A percentile compares a stretch with the other conserved stretches of the same genome.
Conservation (phyloP, 2,888 invertebrate genomes). For the Congeria kusceri region DNA sequence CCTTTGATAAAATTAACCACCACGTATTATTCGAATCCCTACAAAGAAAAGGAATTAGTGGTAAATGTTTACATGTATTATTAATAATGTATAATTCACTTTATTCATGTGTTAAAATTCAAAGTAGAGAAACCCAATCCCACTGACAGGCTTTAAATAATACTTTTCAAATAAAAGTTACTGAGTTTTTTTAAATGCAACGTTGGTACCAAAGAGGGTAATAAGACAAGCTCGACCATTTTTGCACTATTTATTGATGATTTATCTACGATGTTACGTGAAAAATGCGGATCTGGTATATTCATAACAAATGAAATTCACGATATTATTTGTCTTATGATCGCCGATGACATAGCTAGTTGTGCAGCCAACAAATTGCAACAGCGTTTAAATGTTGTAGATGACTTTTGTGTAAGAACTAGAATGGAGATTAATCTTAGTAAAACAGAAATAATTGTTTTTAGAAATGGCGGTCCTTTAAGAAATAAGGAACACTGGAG, state of each 20-base stretch:
- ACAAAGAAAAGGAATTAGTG: too few species aligned
- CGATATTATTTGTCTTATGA: conserved; percentile 1
- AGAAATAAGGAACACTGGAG: background rate
- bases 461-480: background rate
- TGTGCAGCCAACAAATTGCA: background rate
- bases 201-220: too few species aligned
- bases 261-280: background rate
- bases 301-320: background rate
- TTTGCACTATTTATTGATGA: background rate
- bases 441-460: background rate
- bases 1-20: too few species aligned
- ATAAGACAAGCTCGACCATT: background rate
- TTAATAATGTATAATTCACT: too few species aligned
- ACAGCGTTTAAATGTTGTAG: background rate
- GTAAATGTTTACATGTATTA: too few species aligned
- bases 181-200: too few species aligned
- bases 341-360: background rate
- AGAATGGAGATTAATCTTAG: background rate
- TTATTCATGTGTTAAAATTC: too few species aligned
- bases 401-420: background rate
- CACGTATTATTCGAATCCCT: too few species aligned
- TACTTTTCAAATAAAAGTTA: too few species aligned
- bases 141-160: too few species aligned
- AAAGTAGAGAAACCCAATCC: too few species aligned
- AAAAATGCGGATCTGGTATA: background rate